phyloP scores from a whole-genome alignment of 2,888 invertebrate genomes.

The Drosophila pegasa region DNA sequence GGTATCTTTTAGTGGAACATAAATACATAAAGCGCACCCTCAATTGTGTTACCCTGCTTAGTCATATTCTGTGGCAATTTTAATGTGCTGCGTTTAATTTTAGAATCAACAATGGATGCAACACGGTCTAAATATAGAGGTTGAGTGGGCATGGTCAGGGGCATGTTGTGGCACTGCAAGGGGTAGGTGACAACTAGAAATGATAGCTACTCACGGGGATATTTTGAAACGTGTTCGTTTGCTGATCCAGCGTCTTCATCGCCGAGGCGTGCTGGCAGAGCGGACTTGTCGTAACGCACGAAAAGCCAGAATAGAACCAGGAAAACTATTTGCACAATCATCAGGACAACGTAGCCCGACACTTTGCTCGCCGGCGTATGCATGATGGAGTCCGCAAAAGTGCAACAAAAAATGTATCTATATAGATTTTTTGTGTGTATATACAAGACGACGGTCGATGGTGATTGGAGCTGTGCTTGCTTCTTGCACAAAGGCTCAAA shows the following conservation, averaged over 20 bases:
- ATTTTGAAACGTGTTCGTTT: slow-evolving; percentile 84
- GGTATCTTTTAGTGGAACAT: neutral
- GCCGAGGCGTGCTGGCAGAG: slow-evolving; percentile 72
- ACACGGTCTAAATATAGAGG: neutral
- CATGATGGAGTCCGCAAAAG: slow-evolving; percentile 69
- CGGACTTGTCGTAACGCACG: slow-evolving; percentile 85
- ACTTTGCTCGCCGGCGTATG: slow-evolving; percentile 82
- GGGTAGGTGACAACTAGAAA: slow-evolving; percentile 32
- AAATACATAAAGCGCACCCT: neutral
- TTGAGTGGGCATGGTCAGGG: no score
- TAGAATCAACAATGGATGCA: slow-evolving; percentile 18
- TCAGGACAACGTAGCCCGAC: slow-evolving; percentile 85
- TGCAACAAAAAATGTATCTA: slow-evolving; percentile 8
- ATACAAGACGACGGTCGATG: slow-evolving; percentile 14
- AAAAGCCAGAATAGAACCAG: slow-evolving; percentile 86
- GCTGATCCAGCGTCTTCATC: slow-evolving; percentile 81
- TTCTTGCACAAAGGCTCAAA: slow-evolving; percentile 43
- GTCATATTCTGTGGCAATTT: slow-evolving; percentile 9
- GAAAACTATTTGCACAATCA: slow-evolving; percentile 86
- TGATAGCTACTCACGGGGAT: slow-evolving; percentile 83
- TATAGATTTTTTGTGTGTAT: neutral
- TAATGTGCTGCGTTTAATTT: slow-evolving; percentile 32
- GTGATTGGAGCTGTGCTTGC: slow-evolving; percentile 42
- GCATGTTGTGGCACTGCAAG: no score
- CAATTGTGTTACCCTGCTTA: neutral